Evolutionary conservation across 2,888 invertebrate species (phyloP).

Genomic region (Pyrrhia umbra): DNA sequence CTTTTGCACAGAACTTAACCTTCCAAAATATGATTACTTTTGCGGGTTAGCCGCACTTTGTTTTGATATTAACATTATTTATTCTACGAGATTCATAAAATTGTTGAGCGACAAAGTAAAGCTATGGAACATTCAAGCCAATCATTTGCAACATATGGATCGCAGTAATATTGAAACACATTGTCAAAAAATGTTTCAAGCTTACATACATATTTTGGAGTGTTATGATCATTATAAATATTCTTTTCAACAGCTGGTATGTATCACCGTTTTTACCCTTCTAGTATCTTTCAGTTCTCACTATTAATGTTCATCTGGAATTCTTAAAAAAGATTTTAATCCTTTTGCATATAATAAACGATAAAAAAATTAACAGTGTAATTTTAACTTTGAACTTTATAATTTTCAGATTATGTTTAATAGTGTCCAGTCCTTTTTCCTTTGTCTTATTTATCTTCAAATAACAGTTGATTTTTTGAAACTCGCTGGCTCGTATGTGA

Average conservation of each 20-base stretch:
- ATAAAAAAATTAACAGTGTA: no score
- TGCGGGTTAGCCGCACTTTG: background rate
- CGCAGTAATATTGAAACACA: background rate
- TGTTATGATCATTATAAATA: slow-evolving; percentile 1
- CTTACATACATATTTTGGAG: slow-evolving; percentile 8
- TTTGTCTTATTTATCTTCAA: background rate
- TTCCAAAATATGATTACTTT: background rate
- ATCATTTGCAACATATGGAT: background rate
- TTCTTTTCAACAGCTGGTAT: background rate
- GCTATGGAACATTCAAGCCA: slow-evolving; percentile 17
- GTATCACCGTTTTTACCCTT: no score
- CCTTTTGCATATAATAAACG: no score
- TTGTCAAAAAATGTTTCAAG: slow-evolving; percentile 10
- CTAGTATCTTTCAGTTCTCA: no score
- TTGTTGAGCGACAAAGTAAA: slow-evolving; percentile 13
- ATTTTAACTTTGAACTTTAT: background rate
- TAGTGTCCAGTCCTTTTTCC: background rate
- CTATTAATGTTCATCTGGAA: background rate
- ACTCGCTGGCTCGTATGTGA: background rate
- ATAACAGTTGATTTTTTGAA: background rate
- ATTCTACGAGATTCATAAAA: slow-evolving; percentile 6
- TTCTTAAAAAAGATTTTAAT: no score
- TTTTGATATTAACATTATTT: slow-evolving; percentile 21
- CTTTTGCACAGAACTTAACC: background rate
- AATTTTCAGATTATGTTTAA: slow-evolving; percentile 3